Conservation (phyloP, 1,140 invertebrate species). For the Drosophila murphyi region DNA sequence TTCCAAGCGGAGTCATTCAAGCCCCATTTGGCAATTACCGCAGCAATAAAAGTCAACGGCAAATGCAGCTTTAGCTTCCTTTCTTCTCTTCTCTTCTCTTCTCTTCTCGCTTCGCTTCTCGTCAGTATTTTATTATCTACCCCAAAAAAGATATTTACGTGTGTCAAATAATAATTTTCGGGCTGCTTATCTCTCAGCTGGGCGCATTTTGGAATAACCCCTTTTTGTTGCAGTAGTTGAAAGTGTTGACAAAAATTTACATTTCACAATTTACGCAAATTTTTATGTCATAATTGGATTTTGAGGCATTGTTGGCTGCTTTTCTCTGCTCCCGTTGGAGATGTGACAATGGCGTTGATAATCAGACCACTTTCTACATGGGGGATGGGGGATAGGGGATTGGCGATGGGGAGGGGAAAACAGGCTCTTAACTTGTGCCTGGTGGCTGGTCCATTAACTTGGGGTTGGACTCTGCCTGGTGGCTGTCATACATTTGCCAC, state of each 20-base stretch:
- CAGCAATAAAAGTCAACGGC: slow-evolving; percentile 82
- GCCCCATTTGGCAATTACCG: slow-evolving; percentile 82
- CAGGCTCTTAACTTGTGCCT: slow-evolving; percentile 30
- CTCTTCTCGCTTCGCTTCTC: not conserved
- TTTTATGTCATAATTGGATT: slow-evolving; percentile 83
- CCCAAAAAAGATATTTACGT: slow-evolving; percentile 65
- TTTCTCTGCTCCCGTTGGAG: slow-evolving; percentile 8
- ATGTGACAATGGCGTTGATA: slow-evolving; percentile 80
- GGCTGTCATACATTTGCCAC: not conserved
- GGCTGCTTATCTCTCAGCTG: slow-evolving; percentile 52
- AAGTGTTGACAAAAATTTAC: slow-evolving; percentile 70
- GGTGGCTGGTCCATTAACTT: slow-evolving; percentile 64
- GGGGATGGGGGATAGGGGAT: not conserved
- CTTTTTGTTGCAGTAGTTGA: slow-evolving; percentile 30
- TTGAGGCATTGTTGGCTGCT: slow-evolving; percentile 41
- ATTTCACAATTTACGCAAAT: slow-evolving; percentile 82
- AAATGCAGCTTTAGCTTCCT: slow-evolving; percentile 35
- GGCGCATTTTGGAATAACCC: slow-evolving; percentile 53
- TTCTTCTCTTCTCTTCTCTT: too few species aligned
- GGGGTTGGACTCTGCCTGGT: not conserved
- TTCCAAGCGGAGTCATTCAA: slow-evolving; percentile 56
- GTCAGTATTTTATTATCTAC: slow-evolving; percentile 42
- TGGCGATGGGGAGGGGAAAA: too few species aligned
- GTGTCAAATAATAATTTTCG: slow-evolving; percentile 80
- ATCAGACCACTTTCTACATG: slow-evolving; percentile 31